phyloP scores from a whole-genome alignment of 2,888 invertebrate species.

The Reticulitermes lucifugus region DNA sequence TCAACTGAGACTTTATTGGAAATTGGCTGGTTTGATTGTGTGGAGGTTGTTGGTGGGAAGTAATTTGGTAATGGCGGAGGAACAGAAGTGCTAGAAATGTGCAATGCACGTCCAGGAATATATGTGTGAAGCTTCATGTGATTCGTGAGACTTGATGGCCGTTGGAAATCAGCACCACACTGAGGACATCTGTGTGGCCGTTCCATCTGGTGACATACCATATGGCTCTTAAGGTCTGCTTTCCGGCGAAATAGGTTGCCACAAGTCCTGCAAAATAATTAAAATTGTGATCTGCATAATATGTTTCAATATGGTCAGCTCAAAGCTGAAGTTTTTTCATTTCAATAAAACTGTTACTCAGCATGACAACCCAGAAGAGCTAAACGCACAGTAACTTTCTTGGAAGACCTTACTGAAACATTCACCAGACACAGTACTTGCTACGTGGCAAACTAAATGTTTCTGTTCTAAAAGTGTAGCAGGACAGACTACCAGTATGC shows the following conservation, averaged over 20 bases:
- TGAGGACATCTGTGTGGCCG: conserved; percentile 81
- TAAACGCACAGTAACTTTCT: no score
- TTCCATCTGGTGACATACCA: conserved; percentile 58
- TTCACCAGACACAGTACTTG: no score
- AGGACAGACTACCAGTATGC: no score
- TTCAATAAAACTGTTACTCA: no score
- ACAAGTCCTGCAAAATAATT: conserved; percentile 72
- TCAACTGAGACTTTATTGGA: not conserved
- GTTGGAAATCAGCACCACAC: conserved; percentile 82
- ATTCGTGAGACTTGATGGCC: conserved; percentile 84
- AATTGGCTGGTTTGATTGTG: not conserved
- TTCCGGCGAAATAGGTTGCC: conserved; percentile 84
- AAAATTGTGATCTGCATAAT: not conserved
- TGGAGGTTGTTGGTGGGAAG: not conserved
- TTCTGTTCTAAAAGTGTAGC: no score
- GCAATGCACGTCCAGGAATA: conserved; percentile 69
- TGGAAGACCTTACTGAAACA: no score
- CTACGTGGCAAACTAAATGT: no score
- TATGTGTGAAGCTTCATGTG: conserved; percentile 86
- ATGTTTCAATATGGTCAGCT: not conserved
- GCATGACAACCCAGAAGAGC: no score
- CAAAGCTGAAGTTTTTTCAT: no score
- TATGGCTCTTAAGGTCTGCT: conserved; percentile 84
- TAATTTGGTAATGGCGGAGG: conserved; percentile 59
- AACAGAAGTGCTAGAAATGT: not conserved